phyloP scores from a whole-genome alignment of 1,140 invertebrate species.

The Ips nitidus region DNA sequence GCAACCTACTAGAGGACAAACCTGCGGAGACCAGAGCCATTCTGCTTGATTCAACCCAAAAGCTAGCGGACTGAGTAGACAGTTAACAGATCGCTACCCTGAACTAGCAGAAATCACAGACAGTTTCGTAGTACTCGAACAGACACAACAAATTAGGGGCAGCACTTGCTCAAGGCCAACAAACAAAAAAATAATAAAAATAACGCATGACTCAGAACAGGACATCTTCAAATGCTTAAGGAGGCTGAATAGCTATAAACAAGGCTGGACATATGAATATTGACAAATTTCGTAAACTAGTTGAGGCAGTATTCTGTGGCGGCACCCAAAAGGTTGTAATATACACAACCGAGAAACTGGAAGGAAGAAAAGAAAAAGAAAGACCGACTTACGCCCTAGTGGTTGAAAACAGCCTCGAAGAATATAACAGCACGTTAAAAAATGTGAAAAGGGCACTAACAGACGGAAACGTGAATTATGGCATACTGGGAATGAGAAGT shows the following conservation, averaged over 20 bases:
- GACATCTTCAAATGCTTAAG: neutral
- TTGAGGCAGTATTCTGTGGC: slow-evolving; percentile 1
- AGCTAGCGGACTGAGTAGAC: too few species aligned
- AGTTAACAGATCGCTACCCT: too few species aligned
- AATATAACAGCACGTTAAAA: neutral
- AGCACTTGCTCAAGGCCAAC: too few species aligned
- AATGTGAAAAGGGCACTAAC: neutral
- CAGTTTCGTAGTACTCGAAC: too few species aligned
- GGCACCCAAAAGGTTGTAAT: neutral
- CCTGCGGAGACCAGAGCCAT: too few species aligned
- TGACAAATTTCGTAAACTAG: neutral
- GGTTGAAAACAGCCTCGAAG: neutral
- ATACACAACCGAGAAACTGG: neutral
- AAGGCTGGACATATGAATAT: neutral
- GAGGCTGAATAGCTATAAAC: neutral
- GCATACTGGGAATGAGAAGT: neutral
- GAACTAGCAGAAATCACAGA: too few species aligned
- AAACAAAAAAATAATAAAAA: too few species aligned
- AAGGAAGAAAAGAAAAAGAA: neutral
- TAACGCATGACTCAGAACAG: too few species aligned
- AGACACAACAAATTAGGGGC: too few species aligned
- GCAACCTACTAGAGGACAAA: too few species aligned
- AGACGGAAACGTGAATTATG: neutral
- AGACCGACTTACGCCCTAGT: neutral
- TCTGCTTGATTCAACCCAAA: too few species aligned